Evolutionary conservation across 2,888 invertebrate genomes (phyloP).

Genomic region (Falcaria lacertinaria): DNA sequence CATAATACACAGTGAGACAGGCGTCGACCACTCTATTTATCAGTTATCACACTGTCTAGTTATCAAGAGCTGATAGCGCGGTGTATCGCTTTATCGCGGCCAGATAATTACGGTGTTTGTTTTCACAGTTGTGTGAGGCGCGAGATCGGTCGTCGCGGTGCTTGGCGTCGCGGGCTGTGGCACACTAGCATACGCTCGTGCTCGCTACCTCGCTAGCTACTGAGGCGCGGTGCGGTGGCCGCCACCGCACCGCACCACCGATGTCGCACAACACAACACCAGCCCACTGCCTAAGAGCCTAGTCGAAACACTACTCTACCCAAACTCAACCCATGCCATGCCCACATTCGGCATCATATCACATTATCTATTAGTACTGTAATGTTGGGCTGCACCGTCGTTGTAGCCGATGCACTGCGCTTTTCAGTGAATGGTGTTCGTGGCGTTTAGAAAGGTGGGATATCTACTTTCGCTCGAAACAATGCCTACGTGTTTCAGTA

Average conservation of each 20-base stretch:
- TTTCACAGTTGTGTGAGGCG: conserved; percentile 42
- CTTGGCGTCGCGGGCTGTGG: conserved; percentile 50
- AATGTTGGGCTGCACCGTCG: background rate
- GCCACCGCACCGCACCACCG: conserved; percentile 5
- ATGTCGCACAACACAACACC: background rate
- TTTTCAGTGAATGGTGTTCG: background rate
- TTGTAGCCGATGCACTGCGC: background rate
- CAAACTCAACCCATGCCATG: conserved; percentile 14
- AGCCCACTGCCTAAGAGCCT: background rate
- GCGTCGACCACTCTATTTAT: conserved; percentile 70
- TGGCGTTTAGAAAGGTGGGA: background rate
- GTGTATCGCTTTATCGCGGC: conserved; percentile 63
- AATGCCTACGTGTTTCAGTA: background rate
- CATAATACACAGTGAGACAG: conserved; percentile 61
- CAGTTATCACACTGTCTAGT: conserved; percentile 68
- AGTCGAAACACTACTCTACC: background rate
- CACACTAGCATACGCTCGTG: conserved; percentile 34
- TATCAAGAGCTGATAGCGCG: conserved; percentile 65
- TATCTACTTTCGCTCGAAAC: background rate
- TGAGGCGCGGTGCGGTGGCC: conserved; percentile 8
- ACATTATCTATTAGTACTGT: conserved; percentile 8
- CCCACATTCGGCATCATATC: conserved; percentile 25
- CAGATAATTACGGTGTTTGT: conserved; percentile 71
- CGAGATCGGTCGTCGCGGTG: conserved; percentile 42
- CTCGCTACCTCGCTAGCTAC: conserved; percentile 2